Evolutionary conservation across 2,888 invertebrate genomes (phyloP), one percentile per base, ranked within the genome.

Genomic region (Drosophila pegasa): DNA sequence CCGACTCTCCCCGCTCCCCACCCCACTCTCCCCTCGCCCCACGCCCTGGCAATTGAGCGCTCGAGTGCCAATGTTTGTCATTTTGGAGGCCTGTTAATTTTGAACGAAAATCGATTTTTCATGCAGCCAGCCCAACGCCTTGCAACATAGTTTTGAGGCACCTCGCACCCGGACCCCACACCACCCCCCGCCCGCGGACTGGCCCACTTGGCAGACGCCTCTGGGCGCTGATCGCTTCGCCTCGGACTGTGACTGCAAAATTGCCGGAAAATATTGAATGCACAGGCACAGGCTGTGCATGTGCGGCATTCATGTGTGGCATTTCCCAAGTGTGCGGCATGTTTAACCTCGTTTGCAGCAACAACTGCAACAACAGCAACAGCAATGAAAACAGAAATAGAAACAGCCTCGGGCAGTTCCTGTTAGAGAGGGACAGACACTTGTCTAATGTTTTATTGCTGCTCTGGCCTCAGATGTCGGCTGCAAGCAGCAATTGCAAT

Each of bases 11-110:
- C 1, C 18, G 4, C 18, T 37, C n/a, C 14, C 37, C 3, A 3
- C n/a, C 37, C 48, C 8, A 7, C 20, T 29, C 31, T 2, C 2
- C 14, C 25, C 27, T 20, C 18, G 18, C 12, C 22, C 52, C 38
- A 16, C 55, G 16, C 7, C 40, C 57, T 68, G 52, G 50, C 63
- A 69, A 77, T 71, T 69, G 77, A 73, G 77, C 67, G 71, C 77
- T 79, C 75, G 78, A 75, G 52, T 80, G 83, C 63, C 88, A 88
- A 77, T 88, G 77, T 86, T 86, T 88, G 85, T 86, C 85, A 86
- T 88, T 87, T 87, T 84, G 75, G 79, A 81, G 89, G 89, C 87
- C 77, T 84, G 89, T 86, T 86, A 88, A 88, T 86, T 88, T 86
- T 85, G 76, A 81, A 87, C 87, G 75, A 81, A 81, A 88, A 86